Conservation (phyloP, 2,797 vertebrate genomes). For the Schizopygopsis pylzovi region DNA sequence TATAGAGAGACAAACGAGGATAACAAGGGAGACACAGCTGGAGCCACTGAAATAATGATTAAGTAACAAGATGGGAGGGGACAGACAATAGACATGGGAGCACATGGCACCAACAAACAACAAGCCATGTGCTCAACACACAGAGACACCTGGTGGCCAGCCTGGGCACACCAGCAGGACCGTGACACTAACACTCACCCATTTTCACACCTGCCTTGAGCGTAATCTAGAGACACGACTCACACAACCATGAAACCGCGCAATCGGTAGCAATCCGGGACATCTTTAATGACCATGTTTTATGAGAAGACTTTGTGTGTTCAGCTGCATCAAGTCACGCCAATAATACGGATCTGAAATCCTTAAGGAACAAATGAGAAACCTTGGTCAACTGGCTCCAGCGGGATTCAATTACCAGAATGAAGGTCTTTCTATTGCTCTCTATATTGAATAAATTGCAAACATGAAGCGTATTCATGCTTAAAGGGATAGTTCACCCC, state of each 20-base stretch:
- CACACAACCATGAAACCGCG: slow-evolving; percentile 18
- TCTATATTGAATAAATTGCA: background rate
- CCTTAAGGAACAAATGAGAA: slow-evolving; percentile 42
- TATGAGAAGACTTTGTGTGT: slow-evolving; percentile 26
- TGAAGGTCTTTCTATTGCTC: slow-evolving; percentile 38
- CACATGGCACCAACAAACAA: no score
- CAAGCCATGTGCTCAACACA: no score
- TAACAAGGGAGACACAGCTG: no score
- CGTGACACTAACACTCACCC: background rate
- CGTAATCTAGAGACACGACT: slow-evolving; percentile 2
- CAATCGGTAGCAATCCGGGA: slow-evolving; percentile 20
- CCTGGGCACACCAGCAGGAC: no score
- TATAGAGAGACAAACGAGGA: no score
- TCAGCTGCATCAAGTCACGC: slow-evolving; percentile 37
- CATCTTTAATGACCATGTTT: slow-evolving; percentile 20
- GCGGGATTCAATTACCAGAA: slow-evolving; percentile 43
- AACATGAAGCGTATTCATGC: background rate
- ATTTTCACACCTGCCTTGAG: slow-evolving; percentile 29
- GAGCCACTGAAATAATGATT: no score
- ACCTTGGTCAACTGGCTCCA: slow-evolving; percentile 38
- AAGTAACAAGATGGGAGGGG: no score
- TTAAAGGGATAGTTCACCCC: background rate
- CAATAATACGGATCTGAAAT: slow-evolving; percentile 29
- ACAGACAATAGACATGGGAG: no score
- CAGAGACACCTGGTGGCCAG: no score